Base-by-base conservation (phyloP, 2,888 invertebrate species). In the Alloscopus bannaensis region DNA sequence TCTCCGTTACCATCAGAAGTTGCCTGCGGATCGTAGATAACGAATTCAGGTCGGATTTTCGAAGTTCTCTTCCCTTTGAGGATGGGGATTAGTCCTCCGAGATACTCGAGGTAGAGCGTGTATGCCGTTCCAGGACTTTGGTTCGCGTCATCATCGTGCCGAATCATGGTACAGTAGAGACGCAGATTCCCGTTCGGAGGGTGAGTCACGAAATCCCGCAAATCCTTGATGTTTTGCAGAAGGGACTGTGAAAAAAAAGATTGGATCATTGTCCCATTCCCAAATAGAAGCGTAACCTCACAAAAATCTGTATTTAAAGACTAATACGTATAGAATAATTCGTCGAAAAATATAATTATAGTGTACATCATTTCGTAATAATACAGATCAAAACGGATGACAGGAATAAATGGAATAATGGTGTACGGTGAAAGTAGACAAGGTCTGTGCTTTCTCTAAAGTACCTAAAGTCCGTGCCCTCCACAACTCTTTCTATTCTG, bases 21-120 rank as follows among this genome's bases (percentile, higher is more conserved):
- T 8, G 68, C 64, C 89, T 96, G 95, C 1, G 96, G 96, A 89
- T 97, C 96, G 88, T 95, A 97, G 87, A 99, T 98, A 75, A 99
- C 96, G 89, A 99, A 99, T 89, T 99, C 99, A 0, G 99, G 99
- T 71, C 98, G 91, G 84, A 99, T 95, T 90, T 98, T 98, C 88
- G 98, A 98, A 80, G 96, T 97, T 81, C 98, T 90, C 86, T 97
- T 94, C 24, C 98, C 99, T 88, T 98, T 97, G n/a, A 77, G 57
- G 70, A 99, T 90, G 0, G 99, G 99, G 83, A 99, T 97, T 60
- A 99, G 90, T 0, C 99, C 99, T 2, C 99, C 99, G 40, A 98
- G 91, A 89, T 98, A 98, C 88, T 99, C 98, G 86, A 98, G 90
- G 88, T 98, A 99, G 55, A 81, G 18, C 98, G 81, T 81, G 91